A percentile compares a stretch with the other conserved stretches of the same genome.
Evolutionary conservation across 2,888 invertebrate species (phyloP).

Genomic region (Limenitis camilla): DNA sequence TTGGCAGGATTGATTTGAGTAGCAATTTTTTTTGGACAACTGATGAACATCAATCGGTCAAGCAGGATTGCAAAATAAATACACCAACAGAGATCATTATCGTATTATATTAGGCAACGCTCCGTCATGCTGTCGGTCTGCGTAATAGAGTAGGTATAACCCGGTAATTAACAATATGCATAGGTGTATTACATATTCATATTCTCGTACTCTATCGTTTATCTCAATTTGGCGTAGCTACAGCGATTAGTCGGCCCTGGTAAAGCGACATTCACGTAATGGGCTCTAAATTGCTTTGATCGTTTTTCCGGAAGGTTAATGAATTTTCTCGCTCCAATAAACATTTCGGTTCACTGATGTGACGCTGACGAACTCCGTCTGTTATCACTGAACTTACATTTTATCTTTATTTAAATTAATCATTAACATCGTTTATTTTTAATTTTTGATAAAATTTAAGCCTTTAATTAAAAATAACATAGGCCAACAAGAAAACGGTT

Average conservation of each 20-base stretch:
- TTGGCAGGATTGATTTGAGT: too few relatives aligned
- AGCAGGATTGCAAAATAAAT: too few relatives aligned
- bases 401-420: background rate
- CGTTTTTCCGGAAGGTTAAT: constrained; percentile 69
- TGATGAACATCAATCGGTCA: too few relatives aligned
- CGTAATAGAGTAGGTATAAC: too few relatives aligned
- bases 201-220: constrained; percentile 1
- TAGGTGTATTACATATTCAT: background rate
- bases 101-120: too few relatives aligned
- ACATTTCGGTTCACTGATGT: constrained; percentile 41
- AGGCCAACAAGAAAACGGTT: too few relatives aligned
- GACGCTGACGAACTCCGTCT: constrained; percentile 20
- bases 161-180: background rate
- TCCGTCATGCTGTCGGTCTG: too few relatives aligned
- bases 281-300: constrained; percentile 68
- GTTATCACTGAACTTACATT: constrained; percentile 9
- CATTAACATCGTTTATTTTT: background rate
- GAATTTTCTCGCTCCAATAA: constrained; percentile 64
- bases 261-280: constrained; percentile 45
- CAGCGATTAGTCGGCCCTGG: constrained; percentile 16
- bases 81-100: too few relatives aligned
- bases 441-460: too few relatives aligned
- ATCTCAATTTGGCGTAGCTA: constrained; percentile 15
- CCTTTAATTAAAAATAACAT: too few relatives aligned
- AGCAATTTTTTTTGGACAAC: too few relatives aligned